These are phyloP conservation scores for Sanderia malayensis DNA, from an alignment of 30 jellyfish, hydroid and myxozoan species.

Conservation along the genomic window DNA sequence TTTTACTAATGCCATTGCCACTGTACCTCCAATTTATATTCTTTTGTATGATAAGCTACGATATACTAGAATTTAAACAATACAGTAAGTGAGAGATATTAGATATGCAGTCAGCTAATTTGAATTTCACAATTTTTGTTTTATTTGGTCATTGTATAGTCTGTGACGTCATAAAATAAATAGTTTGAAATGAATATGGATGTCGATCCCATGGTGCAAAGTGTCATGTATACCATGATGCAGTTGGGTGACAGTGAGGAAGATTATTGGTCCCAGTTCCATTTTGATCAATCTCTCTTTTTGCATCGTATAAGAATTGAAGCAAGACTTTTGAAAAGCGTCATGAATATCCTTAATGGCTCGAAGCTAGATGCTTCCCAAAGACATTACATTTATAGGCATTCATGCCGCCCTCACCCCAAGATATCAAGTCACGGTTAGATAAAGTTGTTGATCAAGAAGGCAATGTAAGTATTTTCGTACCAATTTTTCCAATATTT, in stretches of 20 bases:
- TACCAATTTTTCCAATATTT: neutral
- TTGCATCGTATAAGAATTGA: slow-evolving; percentile 66
- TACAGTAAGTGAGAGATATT: too few species aligned
- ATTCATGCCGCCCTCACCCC: slow-evolving; percentile 99
- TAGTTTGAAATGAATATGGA: too few species aligned
- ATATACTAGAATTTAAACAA: too few species aligned
- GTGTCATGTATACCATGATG: neutral
- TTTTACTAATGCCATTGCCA: too few species aligned
- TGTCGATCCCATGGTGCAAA: slow-evolving; percentile 18
- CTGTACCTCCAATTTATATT: too few species aligned
- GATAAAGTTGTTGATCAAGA: slow-evolving; percentile 94
- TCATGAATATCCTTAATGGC: slow-evolving; percentile 75
- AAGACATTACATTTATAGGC: slow-evolving; percentile 71
- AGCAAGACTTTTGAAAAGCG: slow-evolving; percentile 68
- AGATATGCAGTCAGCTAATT: too few species aligned
- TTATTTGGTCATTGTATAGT: too few species aligned
- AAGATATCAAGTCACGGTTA: slow-evolving; percentile 95
- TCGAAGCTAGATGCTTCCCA: slow-evolving; percentile 78
- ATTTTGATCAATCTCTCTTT: too few species aligned
- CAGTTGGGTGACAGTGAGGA: slow-evolving; percentile 3
- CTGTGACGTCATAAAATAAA: too few species aligned
- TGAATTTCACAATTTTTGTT: too few species aligned
- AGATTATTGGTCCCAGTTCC: slow-evolving; percentile 82
- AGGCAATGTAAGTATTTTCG: slow-evolving; percentile 84
- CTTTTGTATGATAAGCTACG: too few species aligned